Evolutionary conservation across 92 coral and sea anemone species (phyloP).

Genomic region (Heteractis magnifica): DNA sequence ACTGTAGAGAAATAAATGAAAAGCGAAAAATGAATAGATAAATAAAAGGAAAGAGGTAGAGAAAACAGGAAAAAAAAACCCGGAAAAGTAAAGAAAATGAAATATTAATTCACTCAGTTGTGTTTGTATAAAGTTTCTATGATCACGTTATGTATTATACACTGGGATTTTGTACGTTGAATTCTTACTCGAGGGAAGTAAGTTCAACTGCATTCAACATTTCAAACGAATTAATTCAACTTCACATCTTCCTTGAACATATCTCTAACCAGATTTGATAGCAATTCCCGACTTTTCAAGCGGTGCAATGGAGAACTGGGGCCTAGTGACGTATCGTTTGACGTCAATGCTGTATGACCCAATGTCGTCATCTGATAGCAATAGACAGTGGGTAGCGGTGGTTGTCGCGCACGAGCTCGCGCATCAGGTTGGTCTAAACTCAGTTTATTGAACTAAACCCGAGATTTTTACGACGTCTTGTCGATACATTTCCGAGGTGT

Average conservation of each 20-base stretch:
- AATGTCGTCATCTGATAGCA: slow-evolving; percentile 50
- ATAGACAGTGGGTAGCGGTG: slow-evolving; percentile 63
- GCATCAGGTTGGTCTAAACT: slow-evolving; percentile 63
- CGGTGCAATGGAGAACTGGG: slow-evolving; percentile 91
- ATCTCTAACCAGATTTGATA: slow-evolving; percentile 56
- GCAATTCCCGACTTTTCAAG: slow-evolving; percentile 81
- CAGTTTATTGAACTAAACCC: neutral
- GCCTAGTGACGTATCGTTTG: slow-evolving; percentile 70
- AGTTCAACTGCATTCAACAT: no score
- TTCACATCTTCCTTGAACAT: neutral
- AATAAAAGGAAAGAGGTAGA: neutral
- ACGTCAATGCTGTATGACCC: slow-evolving; percentile 62
- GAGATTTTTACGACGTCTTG: no score
- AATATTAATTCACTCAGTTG: neutral
- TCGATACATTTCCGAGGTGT: neutral
- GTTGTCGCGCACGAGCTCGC: slow-evolving; percentile 78
- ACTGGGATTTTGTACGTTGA: no score
- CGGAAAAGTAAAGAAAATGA: no score
- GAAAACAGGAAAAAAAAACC: no score
- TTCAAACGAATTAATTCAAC: no score
- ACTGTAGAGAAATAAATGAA: no score
- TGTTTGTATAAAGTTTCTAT: no score
- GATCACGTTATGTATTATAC: no score
- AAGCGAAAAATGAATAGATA: no score
- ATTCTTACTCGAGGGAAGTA: no score